phyloP scores from a whole-genome alignment of 2,113 vertebrate species.

The Edolisoma coerulescens region DNA sequence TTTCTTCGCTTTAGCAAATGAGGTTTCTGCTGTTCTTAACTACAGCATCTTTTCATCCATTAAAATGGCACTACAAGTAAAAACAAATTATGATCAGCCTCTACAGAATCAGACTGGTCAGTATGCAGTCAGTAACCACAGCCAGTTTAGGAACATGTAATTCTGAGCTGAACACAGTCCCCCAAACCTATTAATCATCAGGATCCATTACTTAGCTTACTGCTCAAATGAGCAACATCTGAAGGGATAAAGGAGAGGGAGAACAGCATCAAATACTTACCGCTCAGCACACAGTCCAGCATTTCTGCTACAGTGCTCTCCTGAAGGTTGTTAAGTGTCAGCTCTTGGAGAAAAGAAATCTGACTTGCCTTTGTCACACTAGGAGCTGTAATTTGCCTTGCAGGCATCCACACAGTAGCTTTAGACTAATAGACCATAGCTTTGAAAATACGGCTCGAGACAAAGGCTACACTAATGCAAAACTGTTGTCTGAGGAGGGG shows the following conservation, averaged over 20 bases:
- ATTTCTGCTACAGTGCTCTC: background rate
- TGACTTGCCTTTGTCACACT: constrained; percentile 49
- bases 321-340: constrained; percentile 38
- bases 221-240: background rate
- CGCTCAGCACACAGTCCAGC: background rate
- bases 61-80: background rate
- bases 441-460: constrained; percentile 3
- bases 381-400: constrained; percentile 44
- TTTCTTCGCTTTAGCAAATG: background rate
- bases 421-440: constrained; percentile 12
- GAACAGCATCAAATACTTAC: constrained; percentile 16
- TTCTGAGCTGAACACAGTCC: background rate
- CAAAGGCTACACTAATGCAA: constrained; percentile 17
- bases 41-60: background rate
- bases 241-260: background rate
- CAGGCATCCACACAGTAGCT: constrained; percentile 12
- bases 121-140: background rate
- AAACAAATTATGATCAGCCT: background rate
- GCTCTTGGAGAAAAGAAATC: constrained; percentile 13
- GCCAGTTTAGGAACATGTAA: background rate
- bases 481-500: background rate
- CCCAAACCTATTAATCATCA: background rate
- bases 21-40: background rate
- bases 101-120: background rate
- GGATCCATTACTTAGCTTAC: background rate